A percentile compares a stretch with the other conserved stretches of the same genome.
phyloP scores from a whole-genome alignment of 2,113 vertebrate genomes.

The Oreochromis niloticus region DNA sequence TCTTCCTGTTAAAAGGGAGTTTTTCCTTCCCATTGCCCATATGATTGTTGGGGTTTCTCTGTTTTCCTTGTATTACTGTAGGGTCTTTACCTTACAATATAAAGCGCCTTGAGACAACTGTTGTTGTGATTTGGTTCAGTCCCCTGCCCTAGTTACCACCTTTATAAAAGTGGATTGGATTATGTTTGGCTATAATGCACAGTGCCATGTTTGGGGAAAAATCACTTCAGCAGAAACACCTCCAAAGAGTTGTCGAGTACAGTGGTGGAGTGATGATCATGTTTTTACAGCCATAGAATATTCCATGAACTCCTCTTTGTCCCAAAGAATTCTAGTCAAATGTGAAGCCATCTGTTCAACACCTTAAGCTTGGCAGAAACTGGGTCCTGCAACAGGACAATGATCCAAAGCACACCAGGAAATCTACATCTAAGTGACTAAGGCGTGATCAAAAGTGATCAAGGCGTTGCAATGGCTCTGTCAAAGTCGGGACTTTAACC shows the following conservation, averaged over 20 bases:
- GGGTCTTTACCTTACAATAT: background rate
- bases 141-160: background rate
- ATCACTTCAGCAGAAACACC: background rate
- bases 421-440: background rate
- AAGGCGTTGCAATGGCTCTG: background rate
- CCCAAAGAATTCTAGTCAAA: background rate
- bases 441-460: background rate
- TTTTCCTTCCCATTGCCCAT: no score
- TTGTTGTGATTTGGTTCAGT: background rate
- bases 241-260: background rate
- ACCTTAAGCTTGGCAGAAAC: background rate
- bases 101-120: background rate
- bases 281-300: background rate
- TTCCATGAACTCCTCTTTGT: background rate
- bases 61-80: background rate
- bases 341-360: background rate
- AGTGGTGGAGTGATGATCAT: background rate
- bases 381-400: background rate
- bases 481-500: background rate
- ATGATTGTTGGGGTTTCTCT: background rate
- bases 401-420: background rate
- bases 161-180: background rate
- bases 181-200: background rate
- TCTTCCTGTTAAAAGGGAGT: no score
- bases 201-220: background rate